These are phyloP conservation scores for Xanthorhoe designata DNA, from an alignment of 2,888 invertebrate species.

Conservation along the genomic window DNA sequence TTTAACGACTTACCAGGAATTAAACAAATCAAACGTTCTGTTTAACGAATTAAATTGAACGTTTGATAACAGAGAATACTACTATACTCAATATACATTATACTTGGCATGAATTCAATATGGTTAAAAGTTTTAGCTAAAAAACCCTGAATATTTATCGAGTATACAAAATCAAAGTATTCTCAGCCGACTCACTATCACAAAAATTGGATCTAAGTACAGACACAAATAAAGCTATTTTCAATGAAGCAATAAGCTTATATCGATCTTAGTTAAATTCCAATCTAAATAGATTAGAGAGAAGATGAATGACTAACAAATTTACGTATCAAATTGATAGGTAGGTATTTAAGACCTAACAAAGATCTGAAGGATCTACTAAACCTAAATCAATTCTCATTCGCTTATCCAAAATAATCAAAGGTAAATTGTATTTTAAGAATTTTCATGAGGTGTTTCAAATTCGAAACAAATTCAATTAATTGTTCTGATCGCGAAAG, in stretches of 20 bases:
- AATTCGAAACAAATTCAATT: too few species aligned
- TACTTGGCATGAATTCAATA: too few species aligned
- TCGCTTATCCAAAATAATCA: constrained; percentile 9
- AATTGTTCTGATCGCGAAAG: too few species aligned
- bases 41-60: too few species aligned
- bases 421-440: constrained; percentile 12
- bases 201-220: background rate
- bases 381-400: constrained; percentile 11
- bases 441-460: background rate
- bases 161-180: too few species aligned
- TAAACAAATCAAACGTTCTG: too few species aligned
- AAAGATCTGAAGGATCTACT: constrained; percentile 4
- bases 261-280: background rate
- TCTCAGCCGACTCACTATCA: background rate
- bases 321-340: constrained; percentile 14
- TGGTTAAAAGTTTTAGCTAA: too few species aligned
- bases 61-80: too few species aligned
- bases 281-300: constrained; percentile 4
- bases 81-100: too few species aligned
- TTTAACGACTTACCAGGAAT: too few species aligned
- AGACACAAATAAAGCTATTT: background rate
- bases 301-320: constrained; percentile 12
- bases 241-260: background rate
- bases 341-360: constrained; percentile 10
- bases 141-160: too few species aligned